Base-by-base conservation (phyloP, 1,140 invertebrate species). In the Pachyrhynchus sulphureomaculatus region DNA sequence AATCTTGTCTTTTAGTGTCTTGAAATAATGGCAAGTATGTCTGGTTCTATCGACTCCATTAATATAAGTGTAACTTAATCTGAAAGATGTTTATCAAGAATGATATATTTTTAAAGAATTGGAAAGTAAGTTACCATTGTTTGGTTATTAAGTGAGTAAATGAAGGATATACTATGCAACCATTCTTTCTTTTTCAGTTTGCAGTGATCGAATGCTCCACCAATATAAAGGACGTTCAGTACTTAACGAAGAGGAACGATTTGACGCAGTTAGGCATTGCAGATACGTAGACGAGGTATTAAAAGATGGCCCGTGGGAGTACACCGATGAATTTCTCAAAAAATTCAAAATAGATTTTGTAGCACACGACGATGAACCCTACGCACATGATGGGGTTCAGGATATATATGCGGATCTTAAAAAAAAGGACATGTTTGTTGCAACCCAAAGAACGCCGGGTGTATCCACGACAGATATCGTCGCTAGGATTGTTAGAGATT, bases 331-430 rank as follows among this genome's bases (percentile, higher is more conserved):
- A 49, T 99, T 96, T 77, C 78, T 99, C 5, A 82, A 84, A 65
- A 83, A 88, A 54, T 86, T 99, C 76, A 99, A 99, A 88, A 99
- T 99, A 67, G 97, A 99, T 79, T 99, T 99, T 83, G 93, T 99
- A 32, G 97, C 97, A 15, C 97, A 99, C 80, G 97, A 99, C 80
- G 96, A 98, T 74, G 88, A 97, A 70, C 97, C 97, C 0, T 99
- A 73, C 37, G 86, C 86, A 23, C 87, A 86, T 18, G 89, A 89
- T 57, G 86, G 88, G 69, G 84, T 84, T 32, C 86, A 91, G 44
- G 97, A 99, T 81, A 86, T 96, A 18, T 99, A 99, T 79, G 91
- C 88, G 20, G 82, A 82, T 60, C 83, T 99, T 26, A 98, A 99
- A 80, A 88, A 85, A 13, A 88, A 86, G 69, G 96, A 95, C 66